Evolutionary conservation across 2,797 vertebrate genomes (phyloP).

Genomic region (Bryconaethiops microstoma): DNA sequence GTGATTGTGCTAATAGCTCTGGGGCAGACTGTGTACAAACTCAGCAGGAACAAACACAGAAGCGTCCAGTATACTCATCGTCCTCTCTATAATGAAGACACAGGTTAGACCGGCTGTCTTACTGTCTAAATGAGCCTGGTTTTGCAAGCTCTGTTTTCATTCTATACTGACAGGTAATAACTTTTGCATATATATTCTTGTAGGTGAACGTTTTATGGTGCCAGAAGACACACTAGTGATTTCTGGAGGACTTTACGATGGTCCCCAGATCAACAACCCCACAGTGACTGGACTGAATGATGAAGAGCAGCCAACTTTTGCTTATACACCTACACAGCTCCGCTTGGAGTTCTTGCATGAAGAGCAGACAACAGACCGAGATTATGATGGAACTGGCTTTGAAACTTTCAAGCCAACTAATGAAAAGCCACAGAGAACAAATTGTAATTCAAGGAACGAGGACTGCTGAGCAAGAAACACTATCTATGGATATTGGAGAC

Average conservation of each 20-base stretch:
- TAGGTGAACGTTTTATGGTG: slow-evolving; percentile 66
- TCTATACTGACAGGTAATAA: slow-evolving; percentile 2
- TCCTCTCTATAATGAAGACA: slow-evolving; percentile 73
- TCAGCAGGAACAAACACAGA: slow-evolving; percentile 71
- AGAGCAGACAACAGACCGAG: slow-evolving; percentile 52
- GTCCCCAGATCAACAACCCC: slow-evolving; percentile 74
- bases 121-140: neutral
- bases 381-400: slow-evolving; percentile 47
- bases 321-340: slow-evolving; percentile 64
- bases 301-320: slow-evolving; percentile 60
- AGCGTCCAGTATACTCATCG: slow-evolving; percentile 75
- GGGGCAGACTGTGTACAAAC: slow-evolving; percentile 60
- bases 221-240: slow-evolving; percentile 77
- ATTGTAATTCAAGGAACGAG: slow-evolving; percentile 1
- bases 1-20: slow-evolving; percentile 62
- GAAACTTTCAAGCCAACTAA: slow-evolving; percentile 50
- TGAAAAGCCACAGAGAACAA: slow-evolving; percentile 43
- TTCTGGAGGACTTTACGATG: slow-evolving; percentile 80
- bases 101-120: slow-evolving; percentile 63
- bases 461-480: neutral
- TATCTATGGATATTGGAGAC: neutral
- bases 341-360: slow-evolving; percentile 73
- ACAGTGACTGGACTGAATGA: slow-evolving; percentile 56
- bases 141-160: neutral
- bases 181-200: neutral